These are phyloP conservation scores for Helleia helle DNA, from an alignment of 2,888 invertebrate genomes.

Conservation along the genomic window DNA sequence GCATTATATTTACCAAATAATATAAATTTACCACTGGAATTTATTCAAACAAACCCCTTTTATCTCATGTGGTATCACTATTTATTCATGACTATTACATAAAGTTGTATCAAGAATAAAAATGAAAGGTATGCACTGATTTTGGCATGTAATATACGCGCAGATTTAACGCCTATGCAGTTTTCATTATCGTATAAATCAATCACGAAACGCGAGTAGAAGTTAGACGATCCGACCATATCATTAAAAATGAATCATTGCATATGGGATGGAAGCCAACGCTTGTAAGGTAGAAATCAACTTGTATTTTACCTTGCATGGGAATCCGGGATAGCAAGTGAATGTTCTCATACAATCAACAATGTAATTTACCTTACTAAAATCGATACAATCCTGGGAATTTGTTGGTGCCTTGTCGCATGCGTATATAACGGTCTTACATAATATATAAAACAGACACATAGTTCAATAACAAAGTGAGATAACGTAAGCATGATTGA, in stretches of 20 bases:
- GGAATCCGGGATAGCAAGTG: not conserved
- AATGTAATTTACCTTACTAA: not conserved
- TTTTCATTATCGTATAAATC: not conserved
- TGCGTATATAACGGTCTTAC: conserved; percentile 14
- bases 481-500: not conserved
- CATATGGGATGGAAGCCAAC: conserved; percentile 2
- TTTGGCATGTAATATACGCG: conserved; percentile 10
- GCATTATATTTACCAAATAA: too few species aligned
- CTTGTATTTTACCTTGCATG: not conserved
- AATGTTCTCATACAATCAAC: not conserved
- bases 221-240: not conserved
- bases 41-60: too few species aligned
- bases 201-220: not conserved
- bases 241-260: conserved; percentile 1
- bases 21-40: too few species aligned
- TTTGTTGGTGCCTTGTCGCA: conserved; percentile 15
- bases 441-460: conserved; percentile 12
- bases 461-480: not conserved
- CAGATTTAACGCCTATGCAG: not conserved
- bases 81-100: too few species aligned
- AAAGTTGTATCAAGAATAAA: conserved; percentile 5
- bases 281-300: conserved; percentile 2
- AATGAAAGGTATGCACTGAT: conserved; percentile 13
- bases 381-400: conserved; percentile 14
- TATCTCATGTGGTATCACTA: too few species aligned